Evolutionary conservation across 2,797 vertebrate genomes (phyloP), one percentile per base, ranked within the genome.

Genomic region (Sebastes vulpes): DNA sequence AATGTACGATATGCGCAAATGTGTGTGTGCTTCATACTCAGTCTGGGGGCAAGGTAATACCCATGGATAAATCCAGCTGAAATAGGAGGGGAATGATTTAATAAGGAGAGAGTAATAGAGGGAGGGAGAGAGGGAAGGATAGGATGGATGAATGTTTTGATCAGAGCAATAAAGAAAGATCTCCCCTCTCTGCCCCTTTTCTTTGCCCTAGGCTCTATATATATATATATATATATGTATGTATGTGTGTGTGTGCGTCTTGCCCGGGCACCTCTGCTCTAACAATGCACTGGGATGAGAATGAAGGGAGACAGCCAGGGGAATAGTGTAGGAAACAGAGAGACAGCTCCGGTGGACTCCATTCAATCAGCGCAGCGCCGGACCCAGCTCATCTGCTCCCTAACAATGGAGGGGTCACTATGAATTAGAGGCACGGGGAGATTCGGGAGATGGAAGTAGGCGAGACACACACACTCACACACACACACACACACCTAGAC

Each of bases 241-340:
- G 29, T 61, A 35, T 78, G 65, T 72, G 56, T 59, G 35, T 56
- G 75, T 72, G 83, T 69, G 58, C 21, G 68, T 79, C 50, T 74
- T 82, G 73, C 53, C 69, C 54, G 3, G 81, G 84, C 79, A 84
- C 87, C 82, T 92, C 73, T 76, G 87, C 86, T 83, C 82, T 79
- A 88, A 90, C 92, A 92, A 90, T 81, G 77, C 85, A 53, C 61
- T 2, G 68, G 85, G 90, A 95, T 86, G 93, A 73, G 91, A 94
- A 95, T 94, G 91, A 94, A 85, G 88, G 77, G 77, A 90, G 94
- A 95, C 94, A 95, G 93, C 88, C 87, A 60, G 86, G 92, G 92
- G 93, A 93, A 94, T 94, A 86, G 93, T 84, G 92, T 82, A 77
- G 91, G 87, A 90, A 93, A 92, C 85, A 87, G 87, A 93, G 79